Evolutionary conservation across 2,113 vertebrate genomes (phyloP), one percentile per base, ranked within the genome.

Genomic region (Gambusia holbrooki): DNA sequence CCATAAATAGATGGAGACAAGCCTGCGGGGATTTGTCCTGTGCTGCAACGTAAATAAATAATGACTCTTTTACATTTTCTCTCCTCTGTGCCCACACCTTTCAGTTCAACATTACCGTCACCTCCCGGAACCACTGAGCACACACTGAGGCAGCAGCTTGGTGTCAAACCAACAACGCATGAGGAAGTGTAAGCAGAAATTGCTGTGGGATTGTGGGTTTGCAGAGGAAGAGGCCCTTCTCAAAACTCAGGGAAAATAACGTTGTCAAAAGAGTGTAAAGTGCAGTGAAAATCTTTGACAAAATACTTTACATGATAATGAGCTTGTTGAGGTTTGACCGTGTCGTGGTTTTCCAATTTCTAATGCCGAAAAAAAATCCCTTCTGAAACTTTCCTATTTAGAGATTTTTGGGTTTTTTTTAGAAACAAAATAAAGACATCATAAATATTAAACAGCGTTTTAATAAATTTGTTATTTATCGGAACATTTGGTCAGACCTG

Each of bases 21-120:
- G 28, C 10, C 29, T 69, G 29, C n/a, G n/a, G n/a, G n/a, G n/a
- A n/a, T n/a, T n/a, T n/a, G 45, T 25, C 14, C n/a, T 35, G 30
- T 27, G 7, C 32, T 22, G 58, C 22, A 35, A 27, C 12, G 51
- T 33, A 27, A 70, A 48, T 25, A 29, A 51, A 71, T 60, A 27
- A 35, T 40, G 54, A 71, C 13, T 71, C 32, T 28, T 58, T 60
- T 27, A 28, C 69, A 66, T 35, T n/a, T 37, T 28, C 54, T 71
- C 33, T 27, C 25, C 32, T 61, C 32, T 1, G 35, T 58, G 25
- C 22, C 15, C n/a, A 5, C 27, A 5, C 1, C 63, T 40, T 66
- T 66, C 35, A 37, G 11, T 48, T 68, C 7, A 48, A 15, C 42
- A 30, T 48, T 30, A 48, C 14, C 9, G 63, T 45, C 58, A 32